Conservation (phyloP, 2,113 vertebrate species). For the Piprites chloris region DNA sequence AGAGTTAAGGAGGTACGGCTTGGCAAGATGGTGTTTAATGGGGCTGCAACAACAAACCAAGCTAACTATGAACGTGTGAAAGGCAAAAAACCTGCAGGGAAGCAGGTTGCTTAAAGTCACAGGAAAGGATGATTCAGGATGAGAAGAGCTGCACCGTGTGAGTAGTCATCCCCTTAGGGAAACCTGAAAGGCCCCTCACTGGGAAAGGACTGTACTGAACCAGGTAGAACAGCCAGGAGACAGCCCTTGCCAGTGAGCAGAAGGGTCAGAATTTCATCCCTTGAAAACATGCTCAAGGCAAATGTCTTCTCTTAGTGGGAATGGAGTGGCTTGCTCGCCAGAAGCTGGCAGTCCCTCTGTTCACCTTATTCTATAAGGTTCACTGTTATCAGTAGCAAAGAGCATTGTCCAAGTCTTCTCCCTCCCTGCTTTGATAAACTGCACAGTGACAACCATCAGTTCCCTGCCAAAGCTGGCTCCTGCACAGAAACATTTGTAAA, state of each 20-base stretch:
- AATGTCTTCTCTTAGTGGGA: neutral
- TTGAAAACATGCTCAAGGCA: neutral
- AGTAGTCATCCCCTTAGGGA: neutral
- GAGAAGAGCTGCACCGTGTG: neutral
- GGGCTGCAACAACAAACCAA: conserved; percentile 3
- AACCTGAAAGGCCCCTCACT: neutral
- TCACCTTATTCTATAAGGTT: neutral
- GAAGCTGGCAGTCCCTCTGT: neutral
- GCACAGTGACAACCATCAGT: neutral
- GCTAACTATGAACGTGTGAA: neutral
- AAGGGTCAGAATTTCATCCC: neutral
- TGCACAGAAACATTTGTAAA: neutral
- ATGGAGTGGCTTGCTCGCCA: neutral
- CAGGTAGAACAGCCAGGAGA: neutral
- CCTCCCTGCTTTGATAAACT: neutral
- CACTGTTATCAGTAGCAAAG: neutral
- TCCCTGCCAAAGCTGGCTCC: neutral
- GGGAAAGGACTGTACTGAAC: neutral
- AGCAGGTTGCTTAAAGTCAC: neutral
- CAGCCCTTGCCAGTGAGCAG: neutral
- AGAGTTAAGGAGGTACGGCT: conserved; percentile 39
- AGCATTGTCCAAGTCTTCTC: neutral
- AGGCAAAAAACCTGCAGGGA: neutral
- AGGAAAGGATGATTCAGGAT: conserved; percentile 10
- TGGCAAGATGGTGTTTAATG: conserved; percentile 26